Evolutionary conservation across 2,113 vertebrate species (phyloP).

Genomic region (Propithecus coquereli): DNA sequence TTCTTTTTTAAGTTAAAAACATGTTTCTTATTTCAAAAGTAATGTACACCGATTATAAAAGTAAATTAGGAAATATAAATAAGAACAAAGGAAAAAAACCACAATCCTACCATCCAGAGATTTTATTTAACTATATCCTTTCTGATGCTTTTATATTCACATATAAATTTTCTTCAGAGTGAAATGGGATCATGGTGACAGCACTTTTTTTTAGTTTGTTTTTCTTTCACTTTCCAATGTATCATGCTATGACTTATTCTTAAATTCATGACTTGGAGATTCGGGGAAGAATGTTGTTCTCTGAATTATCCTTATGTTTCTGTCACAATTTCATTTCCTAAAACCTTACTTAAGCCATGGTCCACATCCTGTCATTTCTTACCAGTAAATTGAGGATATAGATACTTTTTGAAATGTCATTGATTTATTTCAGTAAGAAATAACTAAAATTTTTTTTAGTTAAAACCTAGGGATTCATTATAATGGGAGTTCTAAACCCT

Average conservation of each 20-base stretch:
- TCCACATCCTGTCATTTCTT: neutral
- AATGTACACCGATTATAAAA: neutral
- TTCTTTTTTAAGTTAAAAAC: neutral
- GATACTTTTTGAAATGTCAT: neutral
- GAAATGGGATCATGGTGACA: neutral
- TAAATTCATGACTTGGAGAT: neutral
- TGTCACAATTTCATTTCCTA: slow-evolving; percentile 22
- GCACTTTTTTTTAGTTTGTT: neutral
- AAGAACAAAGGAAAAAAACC: neutral
- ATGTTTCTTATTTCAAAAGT: neutral
- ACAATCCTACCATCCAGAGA: neutral
- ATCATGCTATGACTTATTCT: neutral
- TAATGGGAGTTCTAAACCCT: slow-evolving; percentile 22
- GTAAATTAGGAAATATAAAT: neutral
- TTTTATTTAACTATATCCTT: neutral
- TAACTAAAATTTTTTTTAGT: neutral
- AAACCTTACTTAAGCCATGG: neutral
- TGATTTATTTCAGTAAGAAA: neutral
- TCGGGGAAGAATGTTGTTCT: neutral
- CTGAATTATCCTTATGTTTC: neutral
- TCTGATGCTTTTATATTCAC: neutral
- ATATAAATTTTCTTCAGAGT: neutral
- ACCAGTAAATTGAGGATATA: neutral
- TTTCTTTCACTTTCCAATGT: neutral
- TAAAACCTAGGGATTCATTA: slow-evolving; percentile 20